phyloP scores from a whole-genome alignment of 2,797 vertebrate genomes.

The Lagorchestes hirsutus region DNA sequence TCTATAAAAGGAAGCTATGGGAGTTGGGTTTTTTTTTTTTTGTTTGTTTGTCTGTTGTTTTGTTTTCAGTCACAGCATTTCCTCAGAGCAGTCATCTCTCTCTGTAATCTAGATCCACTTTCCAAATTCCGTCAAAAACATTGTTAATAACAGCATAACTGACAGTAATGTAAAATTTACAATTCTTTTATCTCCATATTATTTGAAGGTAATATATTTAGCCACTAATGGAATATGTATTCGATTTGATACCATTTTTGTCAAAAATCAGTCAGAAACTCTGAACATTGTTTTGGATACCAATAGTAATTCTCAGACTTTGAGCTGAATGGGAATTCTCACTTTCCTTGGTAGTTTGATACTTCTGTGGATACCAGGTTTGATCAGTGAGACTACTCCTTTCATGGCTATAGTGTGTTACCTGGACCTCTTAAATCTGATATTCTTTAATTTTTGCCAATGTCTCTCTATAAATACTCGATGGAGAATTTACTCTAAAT shows the following conservation, averaged over 20 bases:
- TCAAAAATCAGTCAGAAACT: neutral
- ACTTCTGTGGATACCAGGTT: neutral
- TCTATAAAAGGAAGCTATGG: neutral
- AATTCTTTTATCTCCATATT: neutral
- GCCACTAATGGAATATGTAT: neutral
- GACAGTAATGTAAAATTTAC: neutral
- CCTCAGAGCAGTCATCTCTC: neutral
- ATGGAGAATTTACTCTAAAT: neutral
- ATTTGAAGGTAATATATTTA: neutral
- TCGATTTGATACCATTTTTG: neutral
- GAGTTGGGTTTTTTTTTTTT: too few species aligned
- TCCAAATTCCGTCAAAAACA: neutral
- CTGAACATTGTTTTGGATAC: neutral
- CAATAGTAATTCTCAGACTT: neutral
- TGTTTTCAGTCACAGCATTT: neutral
- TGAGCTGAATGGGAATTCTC: neutral
- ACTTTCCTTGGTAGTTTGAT: neutral
- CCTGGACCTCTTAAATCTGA: neutral
- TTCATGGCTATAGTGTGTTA: neutral
- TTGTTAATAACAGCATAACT: neutral
- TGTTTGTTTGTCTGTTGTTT: too few species aligned
- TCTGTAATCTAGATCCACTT: neutral
- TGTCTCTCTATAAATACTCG: neutral
- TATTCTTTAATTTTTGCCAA: neutral
- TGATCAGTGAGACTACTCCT: neutral